Base-by-base conservation (phyloP, 1,140 invertebrate genomes). In the Orchesella cincta region DNA sequence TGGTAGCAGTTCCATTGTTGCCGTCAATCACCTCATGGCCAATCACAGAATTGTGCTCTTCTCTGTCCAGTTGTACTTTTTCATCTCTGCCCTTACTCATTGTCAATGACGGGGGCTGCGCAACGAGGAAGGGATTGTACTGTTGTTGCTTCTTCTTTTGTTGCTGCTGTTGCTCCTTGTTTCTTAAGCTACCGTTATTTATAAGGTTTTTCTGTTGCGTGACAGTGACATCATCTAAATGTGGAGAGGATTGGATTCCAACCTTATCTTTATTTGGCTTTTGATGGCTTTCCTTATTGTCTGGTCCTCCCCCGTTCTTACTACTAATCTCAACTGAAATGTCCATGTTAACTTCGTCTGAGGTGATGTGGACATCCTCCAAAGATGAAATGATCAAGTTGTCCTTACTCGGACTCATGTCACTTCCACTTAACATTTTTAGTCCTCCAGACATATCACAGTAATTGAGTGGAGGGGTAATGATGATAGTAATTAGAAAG, bases 391-490 rank as follows among this genome's bases (percentile, higher is more conserved):
- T 46, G 71, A 73, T 73, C 35, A 73, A 51, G 39, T 73, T 73
- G 39, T 73, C 71, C 28, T 73, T 73, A 46, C 71, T 73, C 18
- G 71, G 71, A 31, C 35, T 46, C 39, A 73, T 73, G 29, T 73
- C 71, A 73, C 71, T 73, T 31, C 62, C 62, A 51, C 39, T 36
- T 39, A 73, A 26, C 71, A 73, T 73, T 39, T 73, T 73, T 23
- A 73, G 71, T 39, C 71, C 71, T 73, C 71, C 71, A 51, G 71
- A 73, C 71, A 73, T 73, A n/a, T n/a, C n/a, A n/a, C n/a, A n/a
- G n/a, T n/a, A n/a, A n/a, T n/a, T n/a, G n/a, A n/a, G n/a, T n/a
- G n/a, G n/a, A n/a, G n/a, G n/a, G n/a, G n/a, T 5, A n/a, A 39
- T 5, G 39, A 5, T 12, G 26, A 46, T 46, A 5, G 46, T 39